Conservation (phyloP, 2,888 invertebrate genomes). For the Leucophenga maculata region DNA sequence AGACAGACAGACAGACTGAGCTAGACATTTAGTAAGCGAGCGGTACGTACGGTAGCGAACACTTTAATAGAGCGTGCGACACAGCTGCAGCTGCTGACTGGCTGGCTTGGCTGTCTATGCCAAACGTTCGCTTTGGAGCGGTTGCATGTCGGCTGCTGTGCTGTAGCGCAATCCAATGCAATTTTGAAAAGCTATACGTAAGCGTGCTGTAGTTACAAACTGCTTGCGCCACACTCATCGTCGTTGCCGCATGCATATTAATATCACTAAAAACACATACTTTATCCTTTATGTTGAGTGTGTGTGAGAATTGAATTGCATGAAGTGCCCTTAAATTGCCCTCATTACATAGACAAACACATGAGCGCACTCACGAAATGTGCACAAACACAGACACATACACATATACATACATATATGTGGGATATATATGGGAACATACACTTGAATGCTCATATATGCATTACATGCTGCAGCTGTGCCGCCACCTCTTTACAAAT, state of each 20-base stretch:
- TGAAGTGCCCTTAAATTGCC: slow-evolving; percentile 61
- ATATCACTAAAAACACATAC: slow-evolving; percentile 56
- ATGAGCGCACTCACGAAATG: slow-evolving; percentile 22
- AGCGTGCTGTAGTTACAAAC: neutral
- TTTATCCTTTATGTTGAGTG: slow-evolving; percentile 44
- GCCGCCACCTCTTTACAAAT: slow-evolving; percentile 47
- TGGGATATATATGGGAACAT: slow-evolving; percentile 4
- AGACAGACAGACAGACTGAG: slow-evolving; percentile 28
- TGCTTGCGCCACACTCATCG: neutral
- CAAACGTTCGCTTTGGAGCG: neutral
- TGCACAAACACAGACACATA: slow-evolving; percentile 24
- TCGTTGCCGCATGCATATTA: slow-evolving; percentile 54
- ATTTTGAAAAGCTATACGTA: neutral
- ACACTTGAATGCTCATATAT: slow-evolving; percentile 29
- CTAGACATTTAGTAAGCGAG: neutral
- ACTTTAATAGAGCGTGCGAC: slow-evolving; percentile 47
- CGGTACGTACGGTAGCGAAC: slow-evolving; percentile 18
- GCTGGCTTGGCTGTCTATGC: neutral
- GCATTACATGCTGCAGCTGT: slow-evolving; percentile 52
- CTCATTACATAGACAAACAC: slow-evolving; percentile 62
- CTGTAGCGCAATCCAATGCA: neutral
- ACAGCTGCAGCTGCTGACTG: slow-evolving; percentile 49
- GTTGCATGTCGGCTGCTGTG: neutral
- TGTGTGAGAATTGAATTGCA: slow-evolving; percentile 60
- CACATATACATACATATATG: slow-evolving; percentile 27